These are phyloP conservation scores for Mormyrops attenuatus DNA, from an alignment of 2,797 vertebrate species.

Conservation along the genomic window DNA sequence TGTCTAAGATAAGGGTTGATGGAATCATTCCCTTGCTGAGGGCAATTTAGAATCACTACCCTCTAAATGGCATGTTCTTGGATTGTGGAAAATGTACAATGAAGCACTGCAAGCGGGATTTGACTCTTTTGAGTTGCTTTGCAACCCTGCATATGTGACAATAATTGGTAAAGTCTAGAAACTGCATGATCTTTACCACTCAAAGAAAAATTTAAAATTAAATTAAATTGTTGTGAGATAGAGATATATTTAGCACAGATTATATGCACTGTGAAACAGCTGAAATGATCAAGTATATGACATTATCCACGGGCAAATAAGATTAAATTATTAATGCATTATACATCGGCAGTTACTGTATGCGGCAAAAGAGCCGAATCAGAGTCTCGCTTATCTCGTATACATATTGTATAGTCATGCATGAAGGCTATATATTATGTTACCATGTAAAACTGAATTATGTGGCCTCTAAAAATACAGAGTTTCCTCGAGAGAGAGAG, in stretches of 20 bases:
- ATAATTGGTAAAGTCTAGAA: neutral
- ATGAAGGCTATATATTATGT: neutral
- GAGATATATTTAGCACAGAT: neutral
- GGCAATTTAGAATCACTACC: neutral
- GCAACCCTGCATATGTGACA: neutral
- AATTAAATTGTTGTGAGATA: neutral
- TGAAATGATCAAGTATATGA: neutral
- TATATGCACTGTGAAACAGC: neutral
- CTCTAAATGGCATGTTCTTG: neutral
- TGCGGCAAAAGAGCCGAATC: neutral
- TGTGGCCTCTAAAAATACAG: neutral
- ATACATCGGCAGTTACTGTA: neutral
- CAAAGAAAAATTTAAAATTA: neutral
- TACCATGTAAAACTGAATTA: conserved; percentile 10
- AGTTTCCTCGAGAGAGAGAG: neutral
- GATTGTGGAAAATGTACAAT: neutral
- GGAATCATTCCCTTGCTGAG: neutral
- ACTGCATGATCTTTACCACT: neutral
- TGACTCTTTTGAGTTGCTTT: neutral
- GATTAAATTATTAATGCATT: neutral
- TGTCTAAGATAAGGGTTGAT: neutral
- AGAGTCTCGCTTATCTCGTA: neutral
- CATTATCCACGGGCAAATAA: neutral
- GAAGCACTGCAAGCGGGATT: neutral
- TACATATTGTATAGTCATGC: neutral